phyloP scores from a whole-genome alignment of 2,797 vertebrate species.

The Lagorchestes hirsutus region DNA sequence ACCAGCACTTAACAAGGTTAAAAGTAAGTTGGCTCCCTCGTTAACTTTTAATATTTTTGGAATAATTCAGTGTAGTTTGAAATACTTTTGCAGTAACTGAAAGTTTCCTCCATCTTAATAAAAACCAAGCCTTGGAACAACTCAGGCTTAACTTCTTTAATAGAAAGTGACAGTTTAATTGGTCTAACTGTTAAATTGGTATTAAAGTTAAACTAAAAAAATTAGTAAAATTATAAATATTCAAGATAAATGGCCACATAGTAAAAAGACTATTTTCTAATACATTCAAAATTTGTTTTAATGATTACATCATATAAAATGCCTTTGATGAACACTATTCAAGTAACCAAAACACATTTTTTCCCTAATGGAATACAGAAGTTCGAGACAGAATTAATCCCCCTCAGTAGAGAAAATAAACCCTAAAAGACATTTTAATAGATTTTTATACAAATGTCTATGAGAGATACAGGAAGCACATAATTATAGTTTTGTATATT shows the following conservation, averaged over 20 bases:
- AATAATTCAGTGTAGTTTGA: neutral
- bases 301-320: neutral
- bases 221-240: conserved; percentile 6
- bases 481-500: neutral
- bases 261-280: neutral
- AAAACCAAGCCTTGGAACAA: neutral
- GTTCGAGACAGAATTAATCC: neutral
- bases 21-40: neutral
- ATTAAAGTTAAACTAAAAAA: conserved; percentile 15
- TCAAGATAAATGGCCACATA: neutral
- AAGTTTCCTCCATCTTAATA: neutral
- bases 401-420: neutral
- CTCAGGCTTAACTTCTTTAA: conserved; percentile 14
- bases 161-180: conserved; percentile 5
- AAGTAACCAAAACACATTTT: neutral
- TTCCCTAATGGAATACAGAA: neutral
- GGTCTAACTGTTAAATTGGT: accelerated
- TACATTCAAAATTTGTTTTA: neutral
- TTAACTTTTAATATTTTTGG: neutral
- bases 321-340: neutral
- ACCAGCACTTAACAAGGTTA: neutral
- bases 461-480: neutral
- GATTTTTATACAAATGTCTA: neutral
- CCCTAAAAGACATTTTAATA: neutral
- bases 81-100: neutral